Percentiles rank a stretch among this genome's conserved stretches.
phyloP scores from a whole-genome alignment of 2,888 invertebrate species.

The Merodon equestris region DNA sequence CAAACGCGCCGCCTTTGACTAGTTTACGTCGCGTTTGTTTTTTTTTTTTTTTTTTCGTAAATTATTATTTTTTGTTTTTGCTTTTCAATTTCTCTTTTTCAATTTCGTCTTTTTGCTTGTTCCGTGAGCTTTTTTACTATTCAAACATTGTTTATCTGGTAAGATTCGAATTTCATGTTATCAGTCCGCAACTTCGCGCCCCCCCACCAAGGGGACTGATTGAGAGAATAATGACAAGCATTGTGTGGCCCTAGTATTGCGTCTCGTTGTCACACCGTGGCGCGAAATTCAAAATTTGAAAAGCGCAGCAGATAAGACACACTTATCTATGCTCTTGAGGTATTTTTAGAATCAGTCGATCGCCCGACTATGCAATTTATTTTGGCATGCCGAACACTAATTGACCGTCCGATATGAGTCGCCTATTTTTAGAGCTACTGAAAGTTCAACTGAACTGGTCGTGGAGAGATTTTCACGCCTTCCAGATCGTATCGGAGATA shows the following conservation, averaged over 20 bases:
- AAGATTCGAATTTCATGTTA: conserved; percentile 30
- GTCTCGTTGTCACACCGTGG: conserved; percentile 14
- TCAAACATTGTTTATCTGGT: conserved; percentile 46
- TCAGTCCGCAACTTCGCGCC: neutral
- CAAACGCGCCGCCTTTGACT: conserved; percentile 38
- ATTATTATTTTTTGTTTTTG: conserved; percentile 18
- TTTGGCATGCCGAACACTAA: too few relatives aligned
- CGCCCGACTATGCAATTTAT: conserved; percentile 4
- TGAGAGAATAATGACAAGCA: conserved; percentile 28
- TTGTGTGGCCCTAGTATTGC: conserved; percentile 31
- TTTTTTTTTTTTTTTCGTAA: neutral
- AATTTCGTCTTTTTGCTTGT: conserved; percentile 22
- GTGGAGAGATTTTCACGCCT: conserved; percentile 1
- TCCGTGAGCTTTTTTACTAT: conserved; percentile 20
- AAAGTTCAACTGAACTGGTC: neutral
- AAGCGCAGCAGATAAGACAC: conserved; percentile 46
- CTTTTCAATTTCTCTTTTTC: conserved; percentile 24
- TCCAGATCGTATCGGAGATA: conserved; percentile 5
- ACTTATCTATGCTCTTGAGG: conserved; percentile 47
- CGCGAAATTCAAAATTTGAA: conserved; percentile 19
- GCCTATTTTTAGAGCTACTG: neutral
- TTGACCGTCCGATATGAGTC: too few relatives aligned
- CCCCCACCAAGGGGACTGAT: neutral
- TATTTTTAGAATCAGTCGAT: conserved; percentile 24
- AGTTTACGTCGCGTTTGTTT: too few relatives aligned